Base-by-base conservation (phyloP, 2,888 invertebrate genomes). In the Cheilosia vulpina region DNA sequence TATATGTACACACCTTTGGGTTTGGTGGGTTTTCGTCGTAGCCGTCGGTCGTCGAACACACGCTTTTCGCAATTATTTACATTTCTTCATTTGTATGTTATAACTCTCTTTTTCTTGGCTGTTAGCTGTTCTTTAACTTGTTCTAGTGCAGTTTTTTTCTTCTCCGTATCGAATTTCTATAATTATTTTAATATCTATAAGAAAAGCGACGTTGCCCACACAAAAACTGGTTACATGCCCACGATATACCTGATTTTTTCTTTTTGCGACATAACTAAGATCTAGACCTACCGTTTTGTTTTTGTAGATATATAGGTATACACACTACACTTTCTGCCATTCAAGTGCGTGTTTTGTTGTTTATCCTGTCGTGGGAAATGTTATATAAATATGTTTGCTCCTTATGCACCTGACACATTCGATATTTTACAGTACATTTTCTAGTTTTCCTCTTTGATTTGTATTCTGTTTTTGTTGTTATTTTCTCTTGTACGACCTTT, bases 1-100 rank as follows among this genome's bases (percentile, higher is more conserved):
- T 38, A 38, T 43, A 1, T 79, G 58, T 43, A 73, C 71, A 78
- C 73, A 84, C 79, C 68, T 69, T 65, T 69, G 62, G 66, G 78
- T 83, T 38, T n/a, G 45, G 7, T 45, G 17, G 15, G 17, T 15
- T 53, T 55, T 79, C 41, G 71, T 72, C 62, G 76, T 52, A 57
- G 53, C 34, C 62, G 81, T 58, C 62, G 53, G 43, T 71, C 13
- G 63, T 58, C 60, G 73, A 63, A 69, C 68, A 79, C 83, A 84
- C 75, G 84, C 73, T 73, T 73, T 58, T 66, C 57, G 43, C 47
- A 57, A 34, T 57, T 47, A 78, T 78, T 82, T 55, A 72, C 52
- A 69, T 76, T 68, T 77, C 45, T 66, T 53, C 50, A 47, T 55
- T 68, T 77, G 55, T 63, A 55, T 69, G 66, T 55, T 13, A 21